These are phyloP conservation scores for Myzus persicae DNA, from an alignment of 1,140 invertebrate genomes.

Conservation along the genomic window DNA sequence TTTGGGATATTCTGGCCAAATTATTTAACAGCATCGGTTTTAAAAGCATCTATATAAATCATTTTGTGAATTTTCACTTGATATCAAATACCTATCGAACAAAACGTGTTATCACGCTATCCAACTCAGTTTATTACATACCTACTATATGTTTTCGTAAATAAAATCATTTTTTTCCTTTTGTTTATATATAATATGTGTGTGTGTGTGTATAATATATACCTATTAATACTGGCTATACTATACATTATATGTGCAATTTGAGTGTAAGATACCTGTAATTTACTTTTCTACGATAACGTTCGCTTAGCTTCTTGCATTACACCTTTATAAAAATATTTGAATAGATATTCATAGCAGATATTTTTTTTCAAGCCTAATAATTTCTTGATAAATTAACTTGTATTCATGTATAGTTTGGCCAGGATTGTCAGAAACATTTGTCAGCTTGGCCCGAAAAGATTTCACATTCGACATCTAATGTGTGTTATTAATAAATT, in stretches of 20 bases:
- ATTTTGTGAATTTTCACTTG: background rate
- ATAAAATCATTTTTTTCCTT: background rate
- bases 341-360: background rate
- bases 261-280: background rate
- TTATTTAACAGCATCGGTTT: slow-evolving; percentile 5
- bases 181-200: background rate
- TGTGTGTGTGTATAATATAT: slow-evolving; percentile 11
- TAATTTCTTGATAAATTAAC: background rate
- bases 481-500: background rate
- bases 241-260: background rate
- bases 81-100: background rate
- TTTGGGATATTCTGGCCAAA: slow-evolving; percentile 39
- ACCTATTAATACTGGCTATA: background rate
- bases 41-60: background rate
- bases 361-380: background rate
- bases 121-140: background rate
- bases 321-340: background rate
- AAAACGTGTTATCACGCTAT: background rate
- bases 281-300: background rate
- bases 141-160: background rate
- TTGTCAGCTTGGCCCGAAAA: slow-evolving; percentile 38
- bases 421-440: slow-evolving; percentile 27
- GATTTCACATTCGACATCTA: background rate
- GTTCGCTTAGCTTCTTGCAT: background rate
- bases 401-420: background rate